Percentiles rank a stretch among this genome's conserved stretches.
These are phyloP conservation scores for Oceanites oceanicus DNA, from an alignment of 2,113 vertebrate genomes.

Conservation along the genomic window DNA sequence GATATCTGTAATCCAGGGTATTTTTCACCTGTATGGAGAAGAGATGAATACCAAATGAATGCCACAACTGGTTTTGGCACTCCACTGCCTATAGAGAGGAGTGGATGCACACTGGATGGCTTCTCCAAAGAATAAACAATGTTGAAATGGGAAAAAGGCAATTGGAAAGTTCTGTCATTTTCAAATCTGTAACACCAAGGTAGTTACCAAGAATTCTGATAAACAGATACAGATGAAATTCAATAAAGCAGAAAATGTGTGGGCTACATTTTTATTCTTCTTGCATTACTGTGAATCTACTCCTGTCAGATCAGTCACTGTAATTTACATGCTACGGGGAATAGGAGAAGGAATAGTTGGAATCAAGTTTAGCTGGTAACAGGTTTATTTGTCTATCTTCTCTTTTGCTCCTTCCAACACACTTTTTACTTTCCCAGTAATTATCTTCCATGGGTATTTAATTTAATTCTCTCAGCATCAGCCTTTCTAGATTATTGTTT, in stretches of 20 bases:
- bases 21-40: neutral
- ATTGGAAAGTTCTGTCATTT: neutral
- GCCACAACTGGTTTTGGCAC: neutral
- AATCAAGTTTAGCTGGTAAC: neutral
- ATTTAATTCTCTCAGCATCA: constrained; percentile 45
- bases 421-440: constrained; percentile 15
- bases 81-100: neutral
- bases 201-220: neutral
- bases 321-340: neutral
- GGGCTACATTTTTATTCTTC: neutral
- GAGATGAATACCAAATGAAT: neutral
- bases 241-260: neutral
- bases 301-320: neutral
- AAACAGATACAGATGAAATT: constrained; percentile 9
- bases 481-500: constrained; percentile 51
- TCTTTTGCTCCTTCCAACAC: neutral
- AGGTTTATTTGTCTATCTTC: constrained; percentile 22
- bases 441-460: constrained; percentile 49
- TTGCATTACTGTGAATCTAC: neutral
- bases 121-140: neutral
- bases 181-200: neutral
- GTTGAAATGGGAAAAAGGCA: neutral
- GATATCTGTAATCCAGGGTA: neutral
- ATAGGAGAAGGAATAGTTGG: neutral
- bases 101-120: neutral